These are phyloP conservation scores for Lateolabrax maculatus DNA, from an alignment of 2,797 vertebrate species.

Conservation along the genomic window DNA sequence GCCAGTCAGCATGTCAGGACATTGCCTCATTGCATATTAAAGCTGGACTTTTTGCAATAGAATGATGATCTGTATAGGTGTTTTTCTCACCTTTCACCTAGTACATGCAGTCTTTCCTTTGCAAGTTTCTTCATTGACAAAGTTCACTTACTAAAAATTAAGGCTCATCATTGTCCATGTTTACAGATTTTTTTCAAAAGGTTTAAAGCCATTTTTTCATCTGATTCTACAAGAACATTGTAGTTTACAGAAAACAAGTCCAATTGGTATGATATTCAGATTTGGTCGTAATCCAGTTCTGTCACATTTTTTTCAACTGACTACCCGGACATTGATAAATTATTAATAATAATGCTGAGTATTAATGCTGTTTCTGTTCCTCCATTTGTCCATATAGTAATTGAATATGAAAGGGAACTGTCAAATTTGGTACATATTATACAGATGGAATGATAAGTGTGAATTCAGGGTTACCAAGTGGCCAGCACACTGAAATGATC, in stretches of 20 bases:
- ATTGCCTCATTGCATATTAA: slow-evolving; percentile 56
- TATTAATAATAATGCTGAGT: not conserved
- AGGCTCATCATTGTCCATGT: not conserved
- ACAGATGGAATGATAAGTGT: not conserved
- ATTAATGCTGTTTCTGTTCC: not conserved
- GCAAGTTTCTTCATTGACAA: not conserved
- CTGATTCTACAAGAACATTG: too few relatives aligned
- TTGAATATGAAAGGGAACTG: not conserved
- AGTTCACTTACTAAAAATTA: not conserved
- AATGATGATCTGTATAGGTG: not conserved
- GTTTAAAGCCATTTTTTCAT: not conserved
- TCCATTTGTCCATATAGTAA: not conserved
- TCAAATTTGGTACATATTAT: not conserved
- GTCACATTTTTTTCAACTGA: not conserved
- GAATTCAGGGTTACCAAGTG: not conserved
- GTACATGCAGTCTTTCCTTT: not conserved
- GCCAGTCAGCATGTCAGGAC: slow-evolving; percentile 62
- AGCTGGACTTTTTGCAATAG: slow-evolving; percentile 32
- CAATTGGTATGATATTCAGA: not conserved
- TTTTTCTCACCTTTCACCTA: slow-evolving; percentile 7
- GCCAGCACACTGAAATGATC: not conserved
- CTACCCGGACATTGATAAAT: not conserved
- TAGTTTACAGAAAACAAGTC: not conserved
- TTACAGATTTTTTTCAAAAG: not conserved
- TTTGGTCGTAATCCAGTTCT: not conserved